Evolutionary conservation across 2,888 invertebrate species (phyloP).

Genomic region (Drosophila bunnanda): DNA sequence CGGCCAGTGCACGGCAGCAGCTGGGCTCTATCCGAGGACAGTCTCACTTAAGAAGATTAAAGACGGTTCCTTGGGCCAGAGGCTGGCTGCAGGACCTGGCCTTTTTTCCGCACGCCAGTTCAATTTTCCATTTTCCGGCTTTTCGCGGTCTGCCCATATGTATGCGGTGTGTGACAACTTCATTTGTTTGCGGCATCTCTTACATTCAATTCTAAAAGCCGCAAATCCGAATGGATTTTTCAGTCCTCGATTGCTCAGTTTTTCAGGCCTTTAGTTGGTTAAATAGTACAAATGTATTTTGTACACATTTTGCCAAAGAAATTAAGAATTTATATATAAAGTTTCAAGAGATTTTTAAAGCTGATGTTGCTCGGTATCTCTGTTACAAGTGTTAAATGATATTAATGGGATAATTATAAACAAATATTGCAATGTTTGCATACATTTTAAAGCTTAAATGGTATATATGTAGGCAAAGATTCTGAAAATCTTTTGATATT

Average conservation of each 20-base stretch:
- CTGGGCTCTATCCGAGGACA: slow-evolving; percentile 31
- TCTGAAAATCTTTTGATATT: no score
- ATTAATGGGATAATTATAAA: no score
- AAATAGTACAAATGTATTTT: no score
- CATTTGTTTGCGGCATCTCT: slow-evolving; percentile 22
- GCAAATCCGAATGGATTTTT: slow-evolving; percentile 27
- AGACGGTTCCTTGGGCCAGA: slow-evolving; percentile 51
- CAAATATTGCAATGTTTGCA: no score
- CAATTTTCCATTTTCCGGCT: slow-evolving; percentile 43
- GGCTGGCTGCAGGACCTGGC: slow-evolving; percentile 9
- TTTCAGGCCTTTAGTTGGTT: background rate
- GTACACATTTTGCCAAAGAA: background rate
- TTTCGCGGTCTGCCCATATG: slow-evolving; percentile 43
- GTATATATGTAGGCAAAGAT: no score
- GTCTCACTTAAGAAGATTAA: slow-evolving; percentile 73
- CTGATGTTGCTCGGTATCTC: background rate
- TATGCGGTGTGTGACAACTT: slow-evolving; percentile 22
- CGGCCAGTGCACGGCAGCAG: slow-evolving; percentile 18
- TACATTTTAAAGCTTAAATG: background rate
- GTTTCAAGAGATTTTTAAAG: background rate
- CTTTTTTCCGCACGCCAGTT: slow-evolving; percentile 9
- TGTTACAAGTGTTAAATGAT: background rate
- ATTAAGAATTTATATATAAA: background rate
- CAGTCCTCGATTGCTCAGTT: background rate
- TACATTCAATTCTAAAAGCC: slow-evolving; percentile 22